Evolutionary conservation across 2,888 invertebrate genomes (phyloP).

Genomic region (Acleris laterana): DNA sequence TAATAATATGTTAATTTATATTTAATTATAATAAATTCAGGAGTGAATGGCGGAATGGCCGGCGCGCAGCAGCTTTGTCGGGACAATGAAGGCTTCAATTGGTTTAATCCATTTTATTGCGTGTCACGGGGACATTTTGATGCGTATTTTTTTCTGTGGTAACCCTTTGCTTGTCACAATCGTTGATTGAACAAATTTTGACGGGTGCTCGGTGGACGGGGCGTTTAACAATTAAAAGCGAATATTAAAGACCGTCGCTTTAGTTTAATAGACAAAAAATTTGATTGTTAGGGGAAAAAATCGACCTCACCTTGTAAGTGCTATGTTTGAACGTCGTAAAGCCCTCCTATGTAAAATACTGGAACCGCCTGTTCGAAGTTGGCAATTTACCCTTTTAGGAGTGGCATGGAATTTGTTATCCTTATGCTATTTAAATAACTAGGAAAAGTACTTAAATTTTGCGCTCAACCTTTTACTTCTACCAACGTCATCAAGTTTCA

Average conservation of each 20-base stretch:
- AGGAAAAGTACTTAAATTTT: too few species aligned
- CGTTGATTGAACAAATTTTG: conserved; percentile 36
- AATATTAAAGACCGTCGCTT: background rate
- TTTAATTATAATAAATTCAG: conserved; percentile 40
- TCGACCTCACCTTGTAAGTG: too few species aligned
- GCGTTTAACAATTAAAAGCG: conserved; percentile 4
- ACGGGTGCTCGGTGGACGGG: conserved; percentile 25
- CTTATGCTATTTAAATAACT: too few species aligned
- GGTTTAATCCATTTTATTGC: conserved; percentile 40
- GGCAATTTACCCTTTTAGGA: too few species aligned
- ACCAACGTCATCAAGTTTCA: too few species aligned
- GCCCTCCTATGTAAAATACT: too few species aligned
- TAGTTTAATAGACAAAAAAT: background rate
- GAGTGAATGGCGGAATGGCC: conserved; percentile 34
- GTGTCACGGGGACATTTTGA: conserved; percentile 38
- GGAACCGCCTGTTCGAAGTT: too few species aligned
- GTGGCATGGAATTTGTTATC: too few species aligned
- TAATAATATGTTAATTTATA: conserved; percentile 40
- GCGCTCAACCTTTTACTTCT: too few species aligned
- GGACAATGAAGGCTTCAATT: conserved; percentile 36
- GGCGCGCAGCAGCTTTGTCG: conserved; percentile 25
- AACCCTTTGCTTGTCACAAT: conserved; percentile 35
- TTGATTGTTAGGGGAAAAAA: background rate
- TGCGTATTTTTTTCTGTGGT: conserved; percentile 36
- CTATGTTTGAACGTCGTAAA: too few species aligned